Conservation (phyloP, 2,888 invertebrate genomes). For the Lycia hirtaria region DNA sequence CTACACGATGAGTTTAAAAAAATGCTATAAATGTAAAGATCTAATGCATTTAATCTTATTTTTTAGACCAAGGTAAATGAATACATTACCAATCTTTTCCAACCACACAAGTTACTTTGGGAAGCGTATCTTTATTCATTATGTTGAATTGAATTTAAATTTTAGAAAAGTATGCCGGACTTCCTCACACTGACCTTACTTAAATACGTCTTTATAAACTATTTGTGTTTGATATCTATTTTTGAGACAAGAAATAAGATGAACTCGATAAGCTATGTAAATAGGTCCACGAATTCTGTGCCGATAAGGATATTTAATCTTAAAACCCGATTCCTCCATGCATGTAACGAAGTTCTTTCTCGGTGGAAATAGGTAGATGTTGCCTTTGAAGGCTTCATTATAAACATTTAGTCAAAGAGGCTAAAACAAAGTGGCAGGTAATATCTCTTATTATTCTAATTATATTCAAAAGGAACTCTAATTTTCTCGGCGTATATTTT, state of each 20-base stretch:
- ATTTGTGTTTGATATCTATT: too few species aligned
- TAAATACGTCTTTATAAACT: too few species aligned
- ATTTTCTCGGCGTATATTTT: neutral
- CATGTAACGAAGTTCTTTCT: constrained; percentile 15
- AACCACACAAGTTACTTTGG: too few species aligned
- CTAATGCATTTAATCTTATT: too few species aligned
- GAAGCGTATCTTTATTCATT: neutral
- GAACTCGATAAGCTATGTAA: too few species aligned
- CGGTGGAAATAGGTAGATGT: neutral
- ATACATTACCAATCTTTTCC: too few species aligned
- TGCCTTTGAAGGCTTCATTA: neutral
- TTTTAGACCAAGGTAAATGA: too few species aligned
- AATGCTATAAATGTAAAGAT: neutral
- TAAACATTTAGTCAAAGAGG: neutral
- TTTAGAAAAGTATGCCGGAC: constrained; percentile 1
- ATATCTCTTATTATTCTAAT: neutral
- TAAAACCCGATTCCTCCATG: constrained; percentile 3
- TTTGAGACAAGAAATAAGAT: too few species aligned
- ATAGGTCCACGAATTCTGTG: too few species aligned
- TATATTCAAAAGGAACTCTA: neutral
- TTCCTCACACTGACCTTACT: neutral
- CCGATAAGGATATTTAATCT: neutral
- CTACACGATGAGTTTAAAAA: neutral
- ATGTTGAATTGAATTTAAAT: neutral
- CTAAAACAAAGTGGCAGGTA: neutral